Conservation (phyloP, 2,797 vertebrate species). For the Percopsis omiscomaycus region DNA sequence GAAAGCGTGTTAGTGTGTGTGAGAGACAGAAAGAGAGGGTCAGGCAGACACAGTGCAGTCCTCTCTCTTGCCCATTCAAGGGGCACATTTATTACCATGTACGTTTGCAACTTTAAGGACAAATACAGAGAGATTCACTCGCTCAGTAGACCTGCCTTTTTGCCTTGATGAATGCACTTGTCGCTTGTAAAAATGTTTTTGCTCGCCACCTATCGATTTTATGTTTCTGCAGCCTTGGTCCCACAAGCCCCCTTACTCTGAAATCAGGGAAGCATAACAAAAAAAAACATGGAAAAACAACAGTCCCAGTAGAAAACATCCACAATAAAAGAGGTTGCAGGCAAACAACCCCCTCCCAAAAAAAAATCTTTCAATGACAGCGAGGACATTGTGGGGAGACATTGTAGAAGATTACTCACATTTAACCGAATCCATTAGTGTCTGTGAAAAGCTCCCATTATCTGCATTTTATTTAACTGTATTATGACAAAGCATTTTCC, state of each 20-base stretch:
- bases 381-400: not conserved
- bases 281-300: conserved; percentile 33
- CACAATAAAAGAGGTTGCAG: conserved; percentile 31
- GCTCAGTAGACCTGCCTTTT: conserved; percentile 33
- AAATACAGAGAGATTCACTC: conserved; percentile 26
- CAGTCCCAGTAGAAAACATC: conserved; percentile 28
- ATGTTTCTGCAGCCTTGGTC: conserved; percentile 35
- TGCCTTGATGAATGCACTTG: conserved; percentile 61
- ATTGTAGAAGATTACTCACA: not conserved
- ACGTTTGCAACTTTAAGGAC: conserved; percentile 37
- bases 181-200: conserved; percentile 52
- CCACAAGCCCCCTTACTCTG: conserved; percentile 38
- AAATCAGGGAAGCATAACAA: conserved; percentile 44
- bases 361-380: conserved; percentile 11
- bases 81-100: conserved; percentile 15
- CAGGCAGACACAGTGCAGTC: not conserved
- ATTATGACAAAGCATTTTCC: conserved; percentile 39
- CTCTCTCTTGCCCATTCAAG: conserved; percentile 14
- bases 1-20: not conserved
- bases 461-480: conserved; percentile 18
- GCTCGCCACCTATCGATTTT: conserved; percentile 62
- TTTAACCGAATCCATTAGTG: conserved; percentile 11
- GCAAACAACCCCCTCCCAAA: conserved; percentile 13
- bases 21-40: not conserved
- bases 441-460: conserved; percentile 26